Conservation (phyloP, 2,888 invertebrate species). For the Allophyes oxyacanthae region DNA sequence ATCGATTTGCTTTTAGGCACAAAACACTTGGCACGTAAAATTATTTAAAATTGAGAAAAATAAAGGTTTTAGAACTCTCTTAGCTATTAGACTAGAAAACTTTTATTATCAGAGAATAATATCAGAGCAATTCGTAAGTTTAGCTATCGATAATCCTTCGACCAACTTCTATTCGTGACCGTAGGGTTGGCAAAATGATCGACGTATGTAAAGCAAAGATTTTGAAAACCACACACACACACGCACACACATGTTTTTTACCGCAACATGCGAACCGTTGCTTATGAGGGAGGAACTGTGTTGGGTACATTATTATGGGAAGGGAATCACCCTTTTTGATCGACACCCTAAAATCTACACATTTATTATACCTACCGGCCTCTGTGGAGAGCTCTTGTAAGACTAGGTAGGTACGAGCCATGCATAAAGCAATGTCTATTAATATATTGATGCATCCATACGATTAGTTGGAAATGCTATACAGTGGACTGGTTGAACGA, state of each 20-base stretch:
- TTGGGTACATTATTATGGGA: neutral
- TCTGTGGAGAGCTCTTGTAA: too few species aligned
- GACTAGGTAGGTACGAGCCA: too few species aligned
- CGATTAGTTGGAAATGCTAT: too few species aligned
- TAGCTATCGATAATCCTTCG: slow-evolving; percentile 33
- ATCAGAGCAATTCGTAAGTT: slow-evolving; percentile 21
- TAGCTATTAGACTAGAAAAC: slow-evolving; percentile 7
- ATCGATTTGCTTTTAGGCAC: neutral
- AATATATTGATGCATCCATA: too few species aligned
- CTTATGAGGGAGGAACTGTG: neutral
- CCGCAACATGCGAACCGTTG: neutral
- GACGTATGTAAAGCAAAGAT: too few species aligned
- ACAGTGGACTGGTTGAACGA: too few species aligned
- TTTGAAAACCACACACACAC: too few species aligned
- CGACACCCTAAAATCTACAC: neutral
- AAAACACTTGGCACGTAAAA: neutral
- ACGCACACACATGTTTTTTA: slow-evolving; percentile 5
- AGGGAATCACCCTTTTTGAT: slow-evolving; percentile 3
- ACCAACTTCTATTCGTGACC: slow-evolving; percentile 25
- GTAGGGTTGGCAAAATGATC: slow-evolving; percentile 14
- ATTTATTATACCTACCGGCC: neutral
- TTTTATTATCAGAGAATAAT: slow-evolving; percentile 17
- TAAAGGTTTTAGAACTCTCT: neutral
- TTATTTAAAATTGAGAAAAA: neutral
- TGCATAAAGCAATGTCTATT: too few species aligned